phyloP scores from a whole-genome alignment of 2,888 invertebrate species.

The Calameuta filiformis region DNA sequence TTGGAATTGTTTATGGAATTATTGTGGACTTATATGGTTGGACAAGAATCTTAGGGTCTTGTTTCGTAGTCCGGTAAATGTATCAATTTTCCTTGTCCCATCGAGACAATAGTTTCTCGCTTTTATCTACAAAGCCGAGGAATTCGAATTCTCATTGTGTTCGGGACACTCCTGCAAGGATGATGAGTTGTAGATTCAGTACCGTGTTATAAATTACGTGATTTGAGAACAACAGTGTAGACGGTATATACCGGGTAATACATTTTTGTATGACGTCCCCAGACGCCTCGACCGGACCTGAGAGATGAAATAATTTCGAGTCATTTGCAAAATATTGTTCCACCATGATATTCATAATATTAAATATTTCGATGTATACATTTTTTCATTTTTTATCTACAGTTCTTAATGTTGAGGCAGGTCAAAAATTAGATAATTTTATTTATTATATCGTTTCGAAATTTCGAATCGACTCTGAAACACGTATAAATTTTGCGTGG shows the following conservation, averaged over 20 bases:
- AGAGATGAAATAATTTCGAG: no score
- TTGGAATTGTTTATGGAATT: background rate
- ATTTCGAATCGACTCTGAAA: background rate
- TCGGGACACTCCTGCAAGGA: conserved; percentile 17
- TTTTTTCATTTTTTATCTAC: background rate
- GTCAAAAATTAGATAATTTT: background rate
- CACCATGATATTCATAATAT: background rate
- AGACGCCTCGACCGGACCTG: background rate
- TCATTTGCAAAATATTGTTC: no score
- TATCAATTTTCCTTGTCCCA: conserved; percentile 5
- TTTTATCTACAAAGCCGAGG: conserved; percentile 4
- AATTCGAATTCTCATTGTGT: conserved; percentile 20
- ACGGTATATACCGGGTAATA: background rate
- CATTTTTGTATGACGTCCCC: background rate
- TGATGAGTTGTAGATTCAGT: conserved; percentile 16
- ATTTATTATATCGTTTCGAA: no score
- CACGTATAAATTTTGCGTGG: background rate
- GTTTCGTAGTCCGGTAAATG: background rate
- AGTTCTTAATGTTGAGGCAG: background rate
- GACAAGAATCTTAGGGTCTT: background rate
- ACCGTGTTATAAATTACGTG: background rate
- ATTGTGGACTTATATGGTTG: background rate
- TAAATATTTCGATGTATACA: background rate
- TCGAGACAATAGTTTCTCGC: conserved; percentile 1
- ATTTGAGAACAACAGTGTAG: background rate